Percentiles rank a stretch among this genome's conserved stretches.
Conservation (phyloP, 2,797 vertebrate genomes). For the Picus viridis region DNA sequence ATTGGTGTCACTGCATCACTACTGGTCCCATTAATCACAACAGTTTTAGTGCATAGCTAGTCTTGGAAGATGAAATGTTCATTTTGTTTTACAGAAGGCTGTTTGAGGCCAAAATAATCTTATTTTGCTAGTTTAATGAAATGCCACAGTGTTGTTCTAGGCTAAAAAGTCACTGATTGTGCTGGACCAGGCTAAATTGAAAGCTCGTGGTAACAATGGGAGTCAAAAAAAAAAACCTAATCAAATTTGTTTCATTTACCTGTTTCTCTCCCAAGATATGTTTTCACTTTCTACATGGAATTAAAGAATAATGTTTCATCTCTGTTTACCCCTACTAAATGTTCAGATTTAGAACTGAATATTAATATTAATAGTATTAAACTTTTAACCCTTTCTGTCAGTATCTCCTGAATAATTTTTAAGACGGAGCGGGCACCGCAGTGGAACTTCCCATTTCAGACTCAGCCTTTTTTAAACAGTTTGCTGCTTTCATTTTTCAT, state of each 20-base stretch:
- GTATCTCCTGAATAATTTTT: neutral
- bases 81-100: neutral
- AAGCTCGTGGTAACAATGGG: rapidly evolving
- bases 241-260: neutral
- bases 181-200: neutral
- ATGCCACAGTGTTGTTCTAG: neutral
- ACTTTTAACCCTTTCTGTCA: neutral
- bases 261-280: neutral
- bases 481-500: neutral
- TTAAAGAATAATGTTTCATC: neutral
- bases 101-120: neutral
- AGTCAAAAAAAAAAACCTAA: neutral
- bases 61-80: neutral
- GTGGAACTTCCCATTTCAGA: neutral
- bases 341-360: neutral
- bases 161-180: neutral
- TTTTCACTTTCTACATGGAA: neutral
- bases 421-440: neutral
- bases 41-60: neutral
- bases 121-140: neutral
- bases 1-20: too few relatives aligned
- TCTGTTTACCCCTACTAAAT: neutral
- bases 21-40: neutral
- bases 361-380: too few relatives aligned
- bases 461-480: neutral